Evolutionary conservation across 2,888 invertebrate species (phyloP).

Genomic region (Melanostoma mellinum): DNA sequence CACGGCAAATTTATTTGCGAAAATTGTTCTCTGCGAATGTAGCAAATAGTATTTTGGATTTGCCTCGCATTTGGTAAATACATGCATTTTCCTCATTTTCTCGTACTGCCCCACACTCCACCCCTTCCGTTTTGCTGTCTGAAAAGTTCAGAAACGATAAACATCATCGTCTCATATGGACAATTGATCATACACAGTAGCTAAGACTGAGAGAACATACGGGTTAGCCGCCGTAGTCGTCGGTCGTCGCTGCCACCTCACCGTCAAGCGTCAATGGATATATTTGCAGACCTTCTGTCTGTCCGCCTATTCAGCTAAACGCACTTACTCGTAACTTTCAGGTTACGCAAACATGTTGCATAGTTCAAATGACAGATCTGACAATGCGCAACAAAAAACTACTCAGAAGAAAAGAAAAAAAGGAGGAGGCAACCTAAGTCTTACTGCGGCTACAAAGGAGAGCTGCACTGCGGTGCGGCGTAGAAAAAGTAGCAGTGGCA

Average conservation of each 20-base stretch:
- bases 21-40: conserved; percentile 19
- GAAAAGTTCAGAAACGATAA: conserved; percentile 34
- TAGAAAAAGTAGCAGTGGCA: background rate
- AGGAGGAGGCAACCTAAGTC: background rate
- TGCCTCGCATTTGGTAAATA: conserved; percentile 14
- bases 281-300: conserved; percentile 9
- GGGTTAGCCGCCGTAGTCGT: background rate
- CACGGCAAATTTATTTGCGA: conserved; percentile 38
- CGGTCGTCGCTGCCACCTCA: background rate
- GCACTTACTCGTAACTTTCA: conserved; percentile 50
- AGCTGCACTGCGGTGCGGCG: background rate
- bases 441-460: background rate
- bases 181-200: conserved; percentile 35
- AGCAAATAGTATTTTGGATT: conserved; percentile 15
- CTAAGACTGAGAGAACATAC: background rate
- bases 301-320: conserved; percentile 21
- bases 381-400: conserved; percentile 12
- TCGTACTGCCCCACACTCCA: background rate
- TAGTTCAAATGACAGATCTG: conserved; percentile 49
- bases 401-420: background rate
- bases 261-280: background rate
- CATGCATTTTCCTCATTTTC: conserved; percentile 11
- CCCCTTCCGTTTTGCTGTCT: background rate
- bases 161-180: conserved; percentile 37
- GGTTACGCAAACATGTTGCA: conserved; percentile 68